phyloP scores from a whole-genome alignment of 2,888 invertebrate species.

The Metallyticus violacea region DNA sequence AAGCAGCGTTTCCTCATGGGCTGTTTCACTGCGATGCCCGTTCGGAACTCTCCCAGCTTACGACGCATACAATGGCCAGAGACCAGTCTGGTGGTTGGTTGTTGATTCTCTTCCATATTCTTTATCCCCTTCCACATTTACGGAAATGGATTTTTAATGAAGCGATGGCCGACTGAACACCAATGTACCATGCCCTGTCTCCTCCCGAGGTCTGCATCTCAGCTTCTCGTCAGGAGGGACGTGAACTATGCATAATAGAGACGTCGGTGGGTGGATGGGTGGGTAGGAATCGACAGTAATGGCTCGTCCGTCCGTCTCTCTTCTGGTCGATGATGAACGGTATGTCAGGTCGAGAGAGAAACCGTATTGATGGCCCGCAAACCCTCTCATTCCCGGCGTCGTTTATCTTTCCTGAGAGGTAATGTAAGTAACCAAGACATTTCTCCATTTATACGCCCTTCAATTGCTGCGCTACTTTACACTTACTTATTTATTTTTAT shows the following conservation, averaged over 20 bases:
- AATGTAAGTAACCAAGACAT: background rate
- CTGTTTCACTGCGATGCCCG: too few species aligned
- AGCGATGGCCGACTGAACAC: conserved; percentile 21
- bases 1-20: background rate
- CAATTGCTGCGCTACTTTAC: background rate
- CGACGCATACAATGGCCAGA: background rate
- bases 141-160: conserved; percentile 35
- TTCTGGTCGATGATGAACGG: conserved; percentile 19
- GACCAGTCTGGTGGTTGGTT: background rate
- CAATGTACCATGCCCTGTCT: background rate
- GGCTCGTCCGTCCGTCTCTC: conserved; percentile 5
- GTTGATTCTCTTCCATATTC: background rate
- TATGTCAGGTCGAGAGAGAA: conserved; percentile 3
- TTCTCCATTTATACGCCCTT: background rate
- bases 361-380: conserved; percentile 5
- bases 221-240: background rate
- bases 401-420: conserved; percentile 2
- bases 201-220: background rate
- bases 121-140: background rate
- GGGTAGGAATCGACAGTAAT: conserved; percentile 12
- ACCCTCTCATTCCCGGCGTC: background rate
- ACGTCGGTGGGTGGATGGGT: background rate
- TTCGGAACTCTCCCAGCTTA: too few species aligned
- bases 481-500: background rate
- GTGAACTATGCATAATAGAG: conserved; percentile 16